phyloP scores from a whole-genome alignment of 2,797 vertebrate species.

The Coranthus polyacanthus region DNA sequence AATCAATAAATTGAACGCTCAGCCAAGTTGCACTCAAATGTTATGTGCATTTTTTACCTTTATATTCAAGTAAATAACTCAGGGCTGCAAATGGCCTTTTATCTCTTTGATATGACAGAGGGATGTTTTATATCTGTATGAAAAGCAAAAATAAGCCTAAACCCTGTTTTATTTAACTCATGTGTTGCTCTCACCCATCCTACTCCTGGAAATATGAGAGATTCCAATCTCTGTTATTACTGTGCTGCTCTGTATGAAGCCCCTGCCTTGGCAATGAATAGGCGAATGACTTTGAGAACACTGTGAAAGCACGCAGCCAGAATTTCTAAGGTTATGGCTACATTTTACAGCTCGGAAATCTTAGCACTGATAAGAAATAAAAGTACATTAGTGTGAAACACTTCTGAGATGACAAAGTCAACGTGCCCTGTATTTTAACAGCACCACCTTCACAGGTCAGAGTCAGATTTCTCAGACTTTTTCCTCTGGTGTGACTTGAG shows the following conservation, averaged over 20 bases:
- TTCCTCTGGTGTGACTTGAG: not conserved
- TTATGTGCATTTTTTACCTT: constrained; percentile 17
- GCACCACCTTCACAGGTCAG: not conserved
- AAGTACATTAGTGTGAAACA: constrained; percentile 11
- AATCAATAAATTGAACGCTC: constrained; percentile 30
- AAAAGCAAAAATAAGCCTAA: constrained; percentile 30
- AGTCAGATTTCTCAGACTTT: not conserved
- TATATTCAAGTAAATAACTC: constrained; percentile 23
- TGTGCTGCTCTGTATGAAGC: constrained; percentile 23
- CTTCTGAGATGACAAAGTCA: constrained; percentile 2
- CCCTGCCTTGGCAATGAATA: constrained; percentile 19
- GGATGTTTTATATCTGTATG: constrained; percentile 17
- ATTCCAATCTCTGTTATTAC: constrained; percentile 40
- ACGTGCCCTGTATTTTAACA: constrained; percentile 9
- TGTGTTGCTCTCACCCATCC: not conserved
- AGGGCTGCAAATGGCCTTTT: constrained; percentile 11
- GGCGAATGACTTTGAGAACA: constrained; percentile 40
- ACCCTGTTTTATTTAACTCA: not conserved
- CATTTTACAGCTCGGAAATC: constrained; percentile 23
- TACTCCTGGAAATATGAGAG: constrained; percentile 23
- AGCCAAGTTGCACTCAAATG: constrained; percentile 1
- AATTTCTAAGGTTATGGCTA: constrained; percentile 28
- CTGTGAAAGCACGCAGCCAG: constrained; percentile 11
- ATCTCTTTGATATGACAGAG: constrained; percentile 11
- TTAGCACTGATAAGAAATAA: constrained; percentile 14